Percentiles rank a stretch among this genome's conserved stretches.
phyloP scores from a whole-genome alignment of 2,113 vertebrate genomes.

The Dolichallabes microphthalmus region DNA sequence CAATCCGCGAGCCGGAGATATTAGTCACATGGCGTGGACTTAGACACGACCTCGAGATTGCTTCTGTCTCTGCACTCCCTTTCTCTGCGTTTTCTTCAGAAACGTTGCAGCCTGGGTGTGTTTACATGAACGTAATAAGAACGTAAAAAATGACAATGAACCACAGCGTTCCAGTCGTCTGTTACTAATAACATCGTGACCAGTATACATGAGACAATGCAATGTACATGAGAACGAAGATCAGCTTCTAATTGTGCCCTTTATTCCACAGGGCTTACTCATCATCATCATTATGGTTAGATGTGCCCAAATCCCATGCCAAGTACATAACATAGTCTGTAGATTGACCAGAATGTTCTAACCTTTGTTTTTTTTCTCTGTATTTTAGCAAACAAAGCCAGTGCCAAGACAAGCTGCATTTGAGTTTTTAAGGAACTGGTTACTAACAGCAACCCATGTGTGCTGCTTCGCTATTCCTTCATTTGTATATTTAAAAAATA shows the following conservation, averaged over 20 bases:
- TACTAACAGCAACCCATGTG: slow-evolving; percentile 22
- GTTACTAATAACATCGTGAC: not conserved
- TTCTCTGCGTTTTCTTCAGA: not conserved
- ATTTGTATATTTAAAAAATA: slow-evolving; percentile 28
- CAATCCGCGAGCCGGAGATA: not conserved
- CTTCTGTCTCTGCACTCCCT: not conserved
- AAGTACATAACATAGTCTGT: not conserved
- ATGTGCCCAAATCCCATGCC: not conserved
- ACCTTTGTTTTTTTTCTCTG: not conserved
- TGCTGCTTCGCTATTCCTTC: not conserved
- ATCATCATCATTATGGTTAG: not conserved
- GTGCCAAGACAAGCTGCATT: not conserved
- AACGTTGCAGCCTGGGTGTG: not conserved
- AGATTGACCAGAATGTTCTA: not conserved
- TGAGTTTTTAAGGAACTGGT: slow-evolving; percentile 25
- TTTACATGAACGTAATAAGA: not conserved
- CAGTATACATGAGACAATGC: not conserved
- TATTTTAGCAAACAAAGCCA: not conserved
- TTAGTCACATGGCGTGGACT: slow-evolving; percentile 17
- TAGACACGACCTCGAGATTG: not conserved
- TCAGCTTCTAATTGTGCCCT: not conserved
- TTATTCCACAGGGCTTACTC: not conserved
- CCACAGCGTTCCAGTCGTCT: not conserved
- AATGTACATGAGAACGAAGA: not conserved
- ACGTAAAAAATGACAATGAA: not conserved